phyloP scores from a whole-genome alignment of 1,140 invertebrate species.

The Metopolophium dirhodum region DNA sequence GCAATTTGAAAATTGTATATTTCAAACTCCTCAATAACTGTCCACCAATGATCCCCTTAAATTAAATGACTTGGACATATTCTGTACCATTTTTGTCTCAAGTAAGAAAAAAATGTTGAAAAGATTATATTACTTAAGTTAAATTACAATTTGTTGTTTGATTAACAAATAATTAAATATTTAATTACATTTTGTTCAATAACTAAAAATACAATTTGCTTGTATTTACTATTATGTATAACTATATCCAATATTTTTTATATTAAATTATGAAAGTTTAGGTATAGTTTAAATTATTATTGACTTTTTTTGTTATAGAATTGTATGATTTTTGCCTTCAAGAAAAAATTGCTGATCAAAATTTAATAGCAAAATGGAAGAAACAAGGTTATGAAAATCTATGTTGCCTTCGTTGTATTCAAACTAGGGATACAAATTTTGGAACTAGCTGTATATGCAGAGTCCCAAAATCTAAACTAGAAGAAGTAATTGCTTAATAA shows the following conservation, averaged over 20 bases:
- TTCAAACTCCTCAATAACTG: too few species aligned
- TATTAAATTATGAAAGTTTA: not conserved
- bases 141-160: not conserved
- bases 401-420: constrained; percentile 98
- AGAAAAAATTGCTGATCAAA: constrained; percentile 96
- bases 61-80: too few species aligned
- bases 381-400: constrained; percentile 99
- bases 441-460: constrained; percentile 99
- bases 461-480: constrained; percentile 97
- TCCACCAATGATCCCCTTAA: too few species aligned
- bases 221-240: not conserved
- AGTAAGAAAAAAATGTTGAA: too few species aligned
- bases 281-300: not conserved
- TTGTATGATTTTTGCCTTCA: constrained; percentile 97
- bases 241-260: not conserved
- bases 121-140: not conserved
- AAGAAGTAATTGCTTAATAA: constrained; percentile 73
- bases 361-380: constrained; percentile 99
- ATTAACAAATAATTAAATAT: not conserved
- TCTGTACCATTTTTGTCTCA: too few species aligned
- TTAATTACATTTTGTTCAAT: not conserved
- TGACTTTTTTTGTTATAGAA: constrained; percentile 70
- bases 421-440: constrained; percentile 98
- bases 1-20: too few species aligned
- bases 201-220: not conserved